Conservation (phyloP, 2,888 invertebrate genomes). For the Phyllotreta striolata region DNA sequence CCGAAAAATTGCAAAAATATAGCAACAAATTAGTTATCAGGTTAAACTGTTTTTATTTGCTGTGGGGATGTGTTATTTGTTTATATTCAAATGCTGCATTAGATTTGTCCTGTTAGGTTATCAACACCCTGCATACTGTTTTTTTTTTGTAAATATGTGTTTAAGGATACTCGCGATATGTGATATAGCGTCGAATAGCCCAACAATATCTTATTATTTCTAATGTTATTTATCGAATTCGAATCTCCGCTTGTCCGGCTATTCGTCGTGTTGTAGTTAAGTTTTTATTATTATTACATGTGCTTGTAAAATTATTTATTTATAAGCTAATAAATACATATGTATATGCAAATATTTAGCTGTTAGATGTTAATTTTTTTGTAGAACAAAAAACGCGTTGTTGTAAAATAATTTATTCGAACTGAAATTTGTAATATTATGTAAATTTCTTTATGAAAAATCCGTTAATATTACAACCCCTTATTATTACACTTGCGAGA, state of each 20-base stretch:
- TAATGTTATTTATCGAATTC: constrained; percentile 37
- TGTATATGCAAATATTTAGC: constrained; percentile 36
- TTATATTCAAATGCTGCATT: neutral
- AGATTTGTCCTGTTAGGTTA: neutral
- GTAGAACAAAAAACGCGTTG: constrained; percentile 8
- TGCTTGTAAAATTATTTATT: constrained; percentile 41
- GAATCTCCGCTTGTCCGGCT: constrained; percentile 45
- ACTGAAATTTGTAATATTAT: no score
- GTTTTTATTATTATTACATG: constrained; percentile 45
- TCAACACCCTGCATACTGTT: constrained; percentile 3
- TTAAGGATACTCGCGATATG: constrained; percentile 58
- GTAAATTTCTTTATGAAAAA: no score
- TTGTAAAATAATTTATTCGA: neutral
- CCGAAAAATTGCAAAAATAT: no score
- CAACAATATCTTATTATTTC: constrained; percentile 39
- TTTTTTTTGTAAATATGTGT: constrained; percentile 40
- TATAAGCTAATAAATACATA: constrained; percentile 30
- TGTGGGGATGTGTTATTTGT: no score
- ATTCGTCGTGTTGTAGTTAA: constrained; percentile 51
- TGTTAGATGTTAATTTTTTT: constrained; percentile 7
- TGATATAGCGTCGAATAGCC: constrained; percentile 58
- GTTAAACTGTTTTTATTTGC: no score
- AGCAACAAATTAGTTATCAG: no score
- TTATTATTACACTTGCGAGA: no score
- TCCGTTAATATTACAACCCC: no score